Evolutionary conservation across 2,113 vertebrate genomes (phyloP).

Genomic region (Donacobius atricapilla): DNA sequence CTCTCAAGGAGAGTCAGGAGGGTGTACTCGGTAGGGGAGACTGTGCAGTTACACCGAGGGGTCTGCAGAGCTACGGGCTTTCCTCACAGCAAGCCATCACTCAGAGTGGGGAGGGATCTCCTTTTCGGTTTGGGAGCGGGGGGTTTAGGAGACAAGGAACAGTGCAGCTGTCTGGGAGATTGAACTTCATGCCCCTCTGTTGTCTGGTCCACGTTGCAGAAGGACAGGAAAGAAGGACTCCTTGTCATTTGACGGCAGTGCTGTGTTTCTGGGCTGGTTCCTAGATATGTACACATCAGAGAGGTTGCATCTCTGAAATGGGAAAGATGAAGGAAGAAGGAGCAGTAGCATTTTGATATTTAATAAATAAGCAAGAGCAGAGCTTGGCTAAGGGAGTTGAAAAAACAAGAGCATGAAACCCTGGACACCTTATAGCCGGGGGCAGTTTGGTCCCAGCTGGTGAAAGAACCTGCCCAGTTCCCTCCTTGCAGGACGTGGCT

Average conservation of each 20-base stretch:
- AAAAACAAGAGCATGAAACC: neutral
- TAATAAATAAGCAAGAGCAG: neutral
- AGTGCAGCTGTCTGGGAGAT: neutral
- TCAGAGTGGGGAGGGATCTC: neutral
- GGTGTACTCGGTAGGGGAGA: neutral
- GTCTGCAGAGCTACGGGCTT: neutral
- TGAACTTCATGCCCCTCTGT: neutral
- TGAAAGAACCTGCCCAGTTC: neutral
- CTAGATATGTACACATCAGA: neutral
- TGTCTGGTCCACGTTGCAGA: neutral
- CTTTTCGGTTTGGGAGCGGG: neutral
- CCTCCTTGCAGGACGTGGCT: neutral
- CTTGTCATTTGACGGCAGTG: neutral
- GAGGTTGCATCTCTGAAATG: neutral
- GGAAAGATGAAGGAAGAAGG: neutral
- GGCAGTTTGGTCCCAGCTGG: neutral
- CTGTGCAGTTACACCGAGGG: neutral
- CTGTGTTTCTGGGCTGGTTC: neutral
- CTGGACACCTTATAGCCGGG: neutral
- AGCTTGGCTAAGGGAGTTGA: neutral
- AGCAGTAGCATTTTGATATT: neutral
- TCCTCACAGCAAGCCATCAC: neutral
- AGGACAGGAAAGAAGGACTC: neutral
- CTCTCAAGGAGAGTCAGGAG: rapidly evolving
- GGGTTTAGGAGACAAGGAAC: neutral